Evolutionary conservation across 2,888 invertebrate genomes (phyloP), one percentile per base, ranked within the genome.

Genomic region (Trissoscelio sp.): DNA sequence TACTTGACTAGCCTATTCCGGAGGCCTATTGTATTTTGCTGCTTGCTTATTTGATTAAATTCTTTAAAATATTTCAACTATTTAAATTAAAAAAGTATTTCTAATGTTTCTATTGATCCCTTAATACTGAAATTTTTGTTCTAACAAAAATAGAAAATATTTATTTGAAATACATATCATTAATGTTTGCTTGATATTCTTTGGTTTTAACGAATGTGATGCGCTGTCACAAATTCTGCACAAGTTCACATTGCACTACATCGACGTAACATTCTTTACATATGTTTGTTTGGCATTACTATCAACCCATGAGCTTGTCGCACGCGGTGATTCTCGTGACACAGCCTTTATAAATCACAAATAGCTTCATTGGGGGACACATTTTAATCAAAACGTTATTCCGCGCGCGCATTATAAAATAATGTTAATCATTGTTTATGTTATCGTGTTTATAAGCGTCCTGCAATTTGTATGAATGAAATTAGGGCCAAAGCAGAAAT

Each of bases 391-490:
- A 51, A 77, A 34, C 9, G 14, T 20, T 28, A 34, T 46, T 14
- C 16, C 14, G 9, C 12, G 12, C 4, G 18, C 7, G 20, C 16
- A 14, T 39, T 51, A 51, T 51, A 53, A 60, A 74, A 46, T 64
- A 64, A 66, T 51, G 31, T 24, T 58, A 57, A 66, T 58, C 46
- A 42, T 48, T 55, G 53, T 60, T 48, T 55, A 73, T 53, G 24
- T 39, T 34, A n/a, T 31, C 4, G 16, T 69, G 16, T 51, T 53
- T 69, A 44, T 69, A 46, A 48, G 3, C 24, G 16, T n/a, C n/a
- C n/a, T n/a, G 12, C 62, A 58, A 74, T 75, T 73, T 53, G 74
- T 79, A 82, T 79, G 57, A 82, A 75, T 82, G 79, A 70, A 82
- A 82, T 82, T 72, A 75, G 51, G 42, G 37, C 44, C 57, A 53